These are phyloP conservation scores for Gisinianus flammeolus DNA, from an alignment of 2,888 invertebrate genomes.

Conservation along the genomic window DNA sequence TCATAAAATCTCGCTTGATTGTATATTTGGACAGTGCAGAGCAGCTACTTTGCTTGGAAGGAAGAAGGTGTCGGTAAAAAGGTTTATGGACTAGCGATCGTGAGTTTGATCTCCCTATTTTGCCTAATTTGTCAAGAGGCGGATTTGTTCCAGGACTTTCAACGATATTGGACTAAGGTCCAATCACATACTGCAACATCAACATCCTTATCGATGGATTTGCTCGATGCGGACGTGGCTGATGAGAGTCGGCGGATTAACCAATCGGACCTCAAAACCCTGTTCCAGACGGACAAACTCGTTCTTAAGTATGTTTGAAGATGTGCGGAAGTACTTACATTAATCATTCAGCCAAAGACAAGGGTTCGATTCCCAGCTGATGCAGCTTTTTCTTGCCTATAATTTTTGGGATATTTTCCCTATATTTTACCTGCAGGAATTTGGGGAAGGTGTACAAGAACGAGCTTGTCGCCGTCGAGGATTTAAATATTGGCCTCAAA, in stretches of 20 bases:
- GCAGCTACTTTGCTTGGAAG: slow-evolving; percentile 51
- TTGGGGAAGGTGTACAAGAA: slow-evolving; percentile 65
- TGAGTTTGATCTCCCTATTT: slow-evolving; percentile 23
- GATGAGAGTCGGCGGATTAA: slow-evolving; percentile 7
- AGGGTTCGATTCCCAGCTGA: too few relatives aligned
- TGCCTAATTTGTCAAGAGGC: background rate
- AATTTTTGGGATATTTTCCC: too few relatives aligned
- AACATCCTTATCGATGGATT: background rate
- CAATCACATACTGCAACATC: background rate
- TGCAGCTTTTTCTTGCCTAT: background rate
- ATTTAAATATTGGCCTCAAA: too few relatives aligned
- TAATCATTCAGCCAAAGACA: too few relatives aligned
- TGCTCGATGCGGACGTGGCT: background rate
- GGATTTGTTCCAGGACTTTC: background rate
- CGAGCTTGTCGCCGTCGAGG: slow-evolving; percentile 75
- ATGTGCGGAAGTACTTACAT: too few relatives aligned
- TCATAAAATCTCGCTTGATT: too few relatives aligned
- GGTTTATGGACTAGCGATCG: slow-evolving; percentile 41
- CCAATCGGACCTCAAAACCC: background rate
- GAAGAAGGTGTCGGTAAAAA: slow-evolving; percentile 52
- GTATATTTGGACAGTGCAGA: too few relatives aligned
- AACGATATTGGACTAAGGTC: background rate
- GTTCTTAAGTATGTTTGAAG: slow-evolving; percentile 8
- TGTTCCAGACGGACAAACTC: background rate
- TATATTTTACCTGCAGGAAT: slow-evolving; percentile 75